Evolutionary conservation across 2,797 vertebrate genomes (phyloP).

Genomic region (Micromesistius poutassou): DNA sequence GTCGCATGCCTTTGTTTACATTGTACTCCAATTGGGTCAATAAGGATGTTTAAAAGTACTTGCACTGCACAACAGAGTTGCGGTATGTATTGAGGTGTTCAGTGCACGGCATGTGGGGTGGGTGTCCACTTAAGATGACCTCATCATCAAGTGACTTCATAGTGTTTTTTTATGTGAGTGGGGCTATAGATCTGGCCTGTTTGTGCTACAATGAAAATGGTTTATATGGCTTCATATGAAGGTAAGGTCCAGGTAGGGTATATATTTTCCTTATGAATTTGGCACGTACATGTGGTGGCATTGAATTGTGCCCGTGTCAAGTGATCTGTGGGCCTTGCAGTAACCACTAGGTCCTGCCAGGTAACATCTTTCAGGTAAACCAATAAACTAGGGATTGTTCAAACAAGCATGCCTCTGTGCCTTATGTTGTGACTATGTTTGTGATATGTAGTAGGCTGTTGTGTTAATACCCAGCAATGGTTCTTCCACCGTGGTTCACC

Average conservation of each 20-base stretch:
- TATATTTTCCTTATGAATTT: background rate
- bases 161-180: constrained; percentile 16
- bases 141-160: background rate
- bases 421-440: background rate
- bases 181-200: constrained; percentile 21
- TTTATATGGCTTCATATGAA: constrained; percentile 14
- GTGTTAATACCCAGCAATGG: background rate
- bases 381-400: background rate
- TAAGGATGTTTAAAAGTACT: background rate
- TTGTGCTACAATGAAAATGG: constrained; percentile 26
- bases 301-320: background rate
- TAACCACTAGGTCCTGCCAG: background rate
- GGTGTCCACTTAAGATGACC: background rate
- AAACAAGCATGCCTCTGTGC: background rate
- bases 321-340: background rate
- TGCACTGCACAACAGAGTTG: background rate
- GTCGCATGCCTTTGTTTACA: background rate
- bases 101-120: too few species aligned
- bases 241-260: constrained; percentile 14
- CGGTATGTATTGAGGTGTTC: background rate
- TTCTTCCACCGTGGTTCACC: background rate
- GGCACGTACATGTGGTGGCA: background rate
- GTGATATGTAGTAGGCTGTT: background rate
- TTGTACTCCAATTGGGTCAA: background rate
- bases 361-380: background rate